Percentiles rank a stretch among this genome's conserved stretches.
These are phyloP conservation scores for Quadroppia sp. DNA, from an alignment of 2,888 invertebrate species.

Conservation along the genomic window DNA sequence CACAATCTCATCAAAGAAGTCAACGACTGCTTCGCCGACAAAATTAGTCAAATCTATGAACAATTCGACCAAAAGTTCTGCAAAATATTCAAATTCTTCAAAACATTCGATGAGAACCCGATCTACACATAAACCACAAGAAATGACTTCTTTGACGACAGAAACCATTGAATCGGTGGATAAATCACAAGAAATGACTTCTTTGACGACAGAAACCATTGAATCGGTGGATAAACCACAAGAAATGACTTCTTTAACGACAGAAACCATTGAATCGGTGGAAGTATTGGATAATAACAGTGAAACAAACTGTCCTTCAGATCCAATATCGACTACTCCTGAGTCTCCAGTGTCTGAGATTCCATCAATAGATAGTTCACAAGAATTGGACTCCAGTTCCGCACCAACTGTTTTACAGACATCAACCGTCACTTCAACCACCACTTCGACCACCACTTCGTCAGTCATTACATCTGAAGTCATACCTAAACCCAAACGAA, in stretches of 20 bases:
- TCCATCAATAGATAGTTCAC: not conserved
- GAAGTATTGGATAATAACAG: not conserved
- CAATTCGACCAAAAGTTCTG: too few relatives aligned
- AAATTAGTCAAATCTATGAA: too few relatives aligned
- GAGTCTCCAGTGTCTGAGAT: not conserved
- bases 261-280: not conserved
- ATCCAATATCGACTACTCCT: not conserved
- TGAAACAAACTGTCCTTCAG: not conserved
- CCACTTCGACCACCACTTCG: not conserved
- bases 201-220: too few relatives aligned
- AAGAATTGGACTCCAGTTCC: not conserved
- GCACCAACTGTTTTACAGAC: too few relatives aligned
- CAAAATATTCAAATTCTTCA: too few relatives aligned
- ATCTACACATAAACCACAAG: too few relatives aligned
- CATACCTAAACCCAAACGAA: conserved; percentile 36
- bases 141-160: too few relatives aligned
- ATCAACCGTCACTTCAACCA: not conserved
- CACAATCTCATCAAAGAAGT: not conserved
- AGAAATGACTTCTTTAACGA: too few relatives aligned
- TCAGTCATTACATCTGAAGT: not conserved
- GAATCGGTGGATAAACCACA: too few relatives aligned
- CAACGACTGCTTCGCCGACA: not conserved
- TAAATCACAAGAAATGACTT: too few relatives aligned
- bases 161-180: too few relatives aligned
- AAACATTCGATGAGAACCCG: too few relatives aligned